phyloP scores from a whole-genome alignment of 2,113 vertebrate species.

The Callorhinus ursinus region DNA sequence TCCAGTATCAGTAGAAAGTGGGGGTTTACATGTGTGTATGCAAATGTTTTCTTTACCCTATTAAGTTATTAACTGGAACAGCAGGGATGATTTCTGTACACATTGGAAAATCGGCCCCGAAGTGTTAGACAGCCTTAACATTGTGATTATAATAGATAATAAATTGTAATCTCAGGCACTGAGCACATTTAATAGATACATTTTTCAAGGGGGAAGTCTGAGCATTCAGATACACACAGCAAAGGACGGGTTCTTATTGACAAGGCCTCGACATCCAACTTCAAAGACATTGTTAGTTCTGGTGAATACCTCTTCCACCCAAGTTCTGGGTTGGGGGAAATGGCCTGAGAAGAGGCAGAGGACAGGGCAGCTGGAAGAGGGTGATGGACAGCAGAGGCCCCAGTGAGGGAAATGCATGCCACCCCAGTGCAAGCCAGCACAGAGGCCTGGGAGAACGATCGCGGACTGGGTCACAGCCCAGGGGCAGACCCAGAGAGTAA shows the following conservation, averaged over 20 bases:
- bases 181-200: not conserved
- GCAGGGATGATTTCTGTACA: conserved; percentile 57
- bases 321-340: not conserved
- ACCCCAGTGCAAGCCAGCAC: not conserved
- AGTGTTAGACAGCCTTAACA: conserved; percentile 57
- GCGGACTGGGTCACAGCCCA: not conserved
- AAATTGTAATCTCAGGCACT: conserved; percentile 50
- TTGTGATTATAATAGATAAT: conserved; percentile 58
- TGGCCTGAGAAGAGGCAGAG: not conserved
- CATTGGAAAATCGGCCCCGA: conserved; percentile 47
- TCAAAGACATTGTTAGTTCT: not conserved
- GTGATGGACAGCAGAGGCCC: not conserved
- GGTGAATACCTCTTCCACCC: not conserved
- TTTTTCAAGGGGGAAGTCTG: conserved; percentile 29
- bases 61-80: conserved; percentile 70
- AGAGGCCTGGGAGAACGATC: not conserved
- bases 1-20: not conserved
- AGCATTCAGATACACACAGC: not conserved
- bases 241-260: not conserved
- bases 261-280: not conserved
- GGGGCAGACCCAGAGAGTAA: not conserved
- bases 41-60: conserved; percentile 36
- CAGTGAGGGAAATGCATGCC: not conserved
- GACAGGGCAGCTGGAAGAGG: not conserved
- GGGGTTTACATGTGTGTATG: not conserved